Base-by-base conservation (phyloP, 2,797 vertebrate genomes). In the Vireo griseus region DNA sequence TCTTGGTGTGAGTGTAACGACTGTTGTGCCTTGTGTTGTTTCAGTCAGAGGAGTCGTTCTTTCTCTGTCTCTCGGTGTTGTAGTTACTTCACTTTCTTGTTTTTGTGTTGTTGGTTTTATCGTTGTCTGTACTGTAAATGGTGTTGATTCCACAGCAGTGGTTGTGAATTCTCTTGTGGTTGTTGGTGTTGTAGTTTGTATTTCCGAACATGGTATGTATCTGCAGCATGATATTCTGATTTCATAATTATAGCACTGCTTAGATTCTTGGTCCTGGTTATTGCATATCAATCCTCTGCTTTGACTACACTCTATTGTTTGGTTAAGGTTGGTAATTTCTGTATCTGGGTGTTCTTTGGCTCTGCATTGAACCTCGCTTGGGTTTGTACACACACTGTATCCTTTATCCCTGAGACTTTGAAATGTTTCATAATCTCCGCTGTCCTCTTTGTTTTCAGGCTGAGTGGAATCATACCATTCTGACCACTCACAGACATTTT, bases 401-500 rank as follows among this genome's bases (percentile, higher is more conserved):
- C 97, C 98, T 13, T 54, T 92, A 2, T 29, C 5, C 84, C 31
- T 96, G 57, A 98, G 91, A 8, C 51, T 95, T 19, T 73, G 80
- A 5, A 97, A 82, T 0, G 96, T 98, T 97, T 98, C 98, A 4
- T 98, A 72, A 77, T 98, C 98, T 22, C 98, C 98, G 0, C 96
- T 92, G 3, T 74, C 81, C 9, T 51, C 16, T 11, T 42, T 74
- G 1, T 62, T 26, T 61, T 76, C 90, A 3, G 98, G 98, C 9
- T 29, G 68, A 42, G 42, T 87, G 5, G 66, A 24, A 24, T 98
- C 97, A 3, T 95, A 97, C 98, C 98, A 98, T 33, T 72, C 25
- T 5, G 98, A 97, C 98, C 98, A 98, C 2, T 0, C 18, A 74
- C 98, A 98, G 6, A 85, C 21, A 4, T 96, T 55, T 5, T 48